phyloP scores from a whole-genome alignment of 1,140 invertebrate species.

The Chlorops oryzae region DNA sequence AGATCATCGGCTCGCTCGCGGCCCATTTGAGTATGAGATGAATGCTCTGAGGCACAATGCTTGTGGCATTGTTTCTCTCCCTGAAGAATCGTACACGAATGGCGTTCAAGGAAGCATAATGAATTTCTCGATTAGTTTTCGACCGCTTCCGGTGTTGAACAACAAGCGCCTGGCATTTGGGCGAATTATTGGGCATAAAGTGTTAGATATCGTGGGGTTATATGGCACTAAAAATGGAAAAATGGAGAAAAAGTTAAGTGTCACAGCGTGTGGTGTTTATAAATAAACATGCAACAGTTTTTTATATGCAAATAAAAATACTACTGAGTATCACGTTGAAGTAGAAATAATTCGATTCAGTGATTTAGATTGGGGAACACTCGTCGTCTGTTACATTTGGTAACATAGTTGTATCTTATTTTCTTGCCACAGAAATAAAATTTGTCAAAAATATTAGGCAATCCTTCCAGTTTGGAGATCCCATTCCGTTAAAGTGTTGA shows the following conservation, averaged over 20 bases:
- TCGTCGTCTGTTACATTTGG: too few relatives aligned
- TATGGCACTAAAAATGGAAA: constrained; percentile 41
- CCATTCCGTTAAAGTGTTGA: too few relatives aligned
- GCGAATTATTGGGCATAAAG: constrained; percentile 26
- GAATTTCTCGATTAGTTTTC: constrained; percentile 35
- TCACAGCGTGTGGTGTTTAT: constrained; percentile 29
- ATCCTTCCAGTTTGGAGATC: too few relatives aligned
- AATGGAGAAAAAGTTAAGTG: constrained; percentile 22
- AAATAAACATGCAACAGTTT: too few relatives aligned
- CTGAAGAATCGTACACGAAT: constrained; percentile 20
- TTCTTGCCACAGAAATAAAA: too few relatives aligned
- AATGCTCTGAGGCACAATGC: constrained; percentile 27
- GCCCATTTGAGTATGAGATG: constrained; percentile 31
- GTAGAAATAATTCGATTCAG: too few relatives aligned
- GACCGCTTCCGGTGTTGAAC: constrained; percentile 31
- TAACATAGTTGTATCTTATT: too few relatives aligned
- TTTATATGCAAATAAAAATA: too few relatives aligned
- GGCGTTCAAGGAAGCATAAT: constrained; percentile 23
- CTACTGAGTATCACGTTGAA: too few relatives aligned
- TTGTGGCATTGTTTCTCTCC: constrained; percentile 31
- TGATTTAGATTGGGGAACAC: too few relatives aligned
- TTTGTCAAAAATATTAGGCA: too few relatives aligned
- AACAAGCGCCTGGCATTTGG: constrained; percentile 37
- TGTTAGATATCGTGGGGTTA: constrained; percentile 31
- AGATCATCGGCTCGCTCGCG: constrained; percentile 13